Evolutionary conservation across 2,888 invertebrate genomes (phyloP).

Genomic region (Bimastos eiseni): DNA sequence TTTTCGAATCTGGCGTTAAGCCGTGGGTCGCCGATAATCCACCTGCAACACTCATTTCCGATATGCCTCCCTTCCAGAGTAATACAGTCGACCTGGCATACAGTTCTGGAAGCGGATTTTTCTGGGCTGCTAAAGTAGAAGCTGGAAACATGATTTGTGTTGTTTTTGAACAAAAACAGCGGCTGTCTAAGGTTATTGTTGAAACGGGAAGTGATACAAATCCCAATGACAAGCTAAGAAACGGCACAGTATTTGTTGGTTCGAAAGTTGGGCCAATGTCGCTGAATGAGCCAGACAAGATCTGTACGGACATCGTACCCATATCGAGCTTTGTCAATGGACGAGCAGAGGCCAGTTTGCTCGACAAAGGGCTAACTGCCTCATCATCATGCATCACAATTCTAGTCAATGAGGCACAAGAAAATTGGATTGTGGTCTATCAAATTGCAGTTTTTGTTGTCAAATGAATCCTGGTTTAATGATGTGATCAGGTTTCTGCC

Average conservation of each 20-base stretch:
- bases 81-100: slow-evolving; percentile 57
- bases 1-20: slow-evolving; percentile 30
- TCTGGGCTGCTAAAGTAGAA: slow-evolving; percentile 40
- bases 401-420: slow-evolving; percentile 31
- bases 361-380: slow-evolving; percentile 17
- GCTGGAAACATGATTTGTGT: slow-evolving; percentile 34
- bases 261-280: slow-evolving; percentile 7
- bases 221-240: slow-evolving; percentile 30
- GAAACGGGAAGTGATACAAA: slow-evolving; percentile 35
- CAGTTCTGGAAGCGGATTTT: slow-evolving; percentile 36
- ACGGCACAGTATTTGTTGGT: slow-evolving; percentile 37
- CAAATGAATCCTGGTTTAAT: neutral
- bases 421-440: slow-evolving; percentile 39
- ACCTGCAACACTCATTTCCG: slow-evolving; percentile 56
- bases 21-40: slow-evolving; percentile 53
- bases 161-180: slow-evolving; percentile 34
- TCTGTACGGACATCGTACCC: slow-evolving; percentile 27
- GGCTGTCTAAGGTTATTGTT: slow-evolving; percentile 34
- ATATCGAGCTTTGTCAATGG: slow-evolving; percentile 15
- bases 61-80: slow-evolving; percentile 53
- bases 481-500: neutral
- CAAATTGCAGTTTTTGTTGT: slow-evolving; percentile 41
- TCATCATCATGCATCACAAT: slow-evolving; percentile 34
- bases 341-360: neutral
- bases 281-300: neutral